Evolutionary conservation across 2,888 invertebrate species (phyloP), one percentile per base, ranked within the genome.

Genomic region (Callimorpha dominula): DNA sequence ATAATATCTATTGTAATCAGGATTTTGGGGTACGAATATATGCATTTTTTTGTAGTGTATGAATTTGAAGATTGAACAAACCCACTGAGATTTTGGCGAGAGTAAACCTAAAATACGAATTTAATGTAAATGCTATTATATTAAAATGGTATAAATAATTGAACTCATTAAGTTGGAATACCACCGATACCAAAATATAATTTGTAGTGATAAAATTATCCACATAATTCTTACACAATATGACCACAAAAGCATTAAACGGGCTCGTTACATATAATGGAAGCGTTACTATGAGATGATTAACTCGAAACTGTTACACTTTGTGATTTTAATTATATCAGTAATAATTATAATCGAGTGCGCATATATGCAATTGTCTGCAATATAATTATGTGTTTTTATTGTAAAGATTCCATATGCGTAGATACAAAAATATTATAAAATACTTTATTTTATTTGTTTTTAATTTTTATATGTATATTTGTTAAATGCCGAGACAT

Each of bases 241-340:
- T 70, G 46, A 71, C 72, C 75, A 76, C 72, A 82, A 81, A 79
- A 87, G 79, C 88, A 88, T 89, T 88, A 78, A 89, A 89, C 90
- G 89, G 86, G 87, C 85, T 81, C 74, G 82, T 88, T 81, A 31
- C 31, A 89, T 89, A 85, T 88, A 86, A 79, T 85, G 83, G 76
- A 81, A 77, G 77, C 82, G 80, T 84, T 89, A 87, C 89, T 87
- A 83, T 74, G 86, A 89, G 84, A 87, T 89, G 78, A 88, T 91
- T 89, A 89, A 89, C 85, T 83, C 79, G 78, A 84, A 86, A 88
- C 86, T 83, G 81, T 87, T 84, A 74, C 80, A 81, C 81, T 84
- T 68, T 12, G 0, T 15, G 4, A 54, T 50, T 70, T 20, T 65
- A 71, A 68, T 65, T 31, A 57, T 54, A 15, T 31, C 57, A 68